phyloP scores from a whole-genome alignment of 2,113 vertebrate species.

The Pelmatolapia mariae region DNA sequence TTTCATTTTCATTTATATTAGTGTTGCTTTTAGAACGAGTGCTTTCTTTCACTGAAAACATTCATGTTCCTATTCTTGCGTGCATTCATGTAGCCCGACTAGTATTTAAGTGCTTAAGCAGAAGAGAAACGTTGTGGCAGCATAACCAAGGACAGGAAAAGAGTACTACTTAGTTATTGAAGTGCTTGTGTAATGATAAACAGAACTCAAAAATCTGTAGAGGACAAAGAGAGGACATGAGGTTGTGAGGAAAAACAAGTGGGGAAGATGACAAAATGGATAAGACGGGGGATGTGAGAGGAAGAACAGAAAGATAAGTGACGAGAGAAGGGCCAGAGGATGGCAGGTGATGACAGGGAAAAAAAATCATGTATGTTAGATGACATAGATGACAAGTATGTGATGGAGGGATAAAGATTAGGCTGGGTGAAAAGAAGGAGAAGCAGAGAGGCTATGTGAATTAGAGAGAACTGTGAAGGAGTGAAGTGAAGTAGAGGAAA shows the following conservation, averaged over 20 bases:
- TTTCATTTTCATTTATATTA: not conserved
- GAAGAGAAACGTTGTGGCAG: not conserved
- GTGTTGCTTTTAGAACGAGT: not conserved
- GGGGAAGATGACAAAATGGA: not conserved
- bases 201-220: not conserved
- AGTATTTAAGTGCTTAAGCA: not conserved
- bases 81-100: not conserved
- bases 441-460: not conserved
- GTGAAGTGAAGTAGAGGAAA: not conserved
- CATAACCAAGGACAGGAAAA: not conserved
- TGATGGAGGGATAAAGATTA: slow-evolving; percentile 13
- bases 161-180: not conserved
- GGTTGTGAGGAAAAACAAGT: not conserved
- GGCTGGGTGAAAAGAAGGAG: not conserved
- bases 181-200: not conserved
- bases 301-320: not conserved
- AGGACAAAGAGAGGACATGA: not conserved
- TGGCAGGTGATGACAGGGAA: not conserved
- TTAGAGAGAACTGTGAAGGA: not conserved
- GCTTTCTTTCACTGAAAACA: not conserved
- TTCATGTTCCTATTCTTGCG: not conserved
- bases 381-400: not conserved
- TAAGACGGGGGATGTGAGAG: not conserved
- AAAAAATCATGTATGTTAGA: not conserved
- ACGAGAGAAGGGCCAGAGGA: not conserved